phyloP scores from a whole-genome alignment of 2,113 vertebrate species.

The Carettochelys insculpta region DNA sequence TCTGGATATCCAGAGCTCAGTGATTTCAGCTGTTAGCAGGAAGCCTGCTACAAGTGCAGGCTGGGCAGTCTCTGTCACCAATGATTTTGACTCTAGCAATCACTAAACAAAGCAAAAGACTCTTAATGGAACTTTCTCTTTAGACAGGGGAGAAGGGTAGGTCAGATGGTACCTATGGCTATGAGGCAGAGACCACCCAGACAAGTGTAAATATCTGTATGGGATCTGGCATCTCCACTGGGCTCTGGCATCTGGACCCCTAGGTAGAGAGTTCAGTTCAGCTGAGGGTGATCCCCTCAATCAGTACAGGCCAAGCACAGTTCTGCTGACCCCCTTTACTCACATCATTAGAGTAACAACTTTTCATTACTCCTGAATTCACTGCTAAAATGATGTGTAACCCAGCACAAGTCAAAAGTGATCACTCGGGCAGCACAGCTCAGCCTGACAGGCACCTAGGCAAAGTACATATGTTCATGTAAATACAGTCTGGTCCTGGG shows the following conservation, averaged over 20 bases:
- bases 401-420: neutral
- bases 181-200: neutral
- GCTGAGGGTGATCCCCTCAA: neutral
- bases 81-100: neutral
- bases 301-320: neutral
- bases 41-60: neutral
- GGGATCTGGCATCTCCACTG: neutral
- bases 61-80: too few species aligned
- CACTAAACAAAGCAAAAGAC: neutral
- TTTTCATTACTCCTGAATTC: too few species aligned
- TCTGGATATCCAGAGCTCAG: neutral
- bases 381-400: too few species aligned
- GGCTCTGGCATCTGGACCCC: neutral
- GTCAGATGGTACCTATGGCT: neutral
- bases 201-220: neutral
- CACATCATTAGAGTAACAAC: neutral
- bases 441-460: neutral
- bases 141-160: neutral
- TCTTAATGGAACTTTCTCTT: neutral
- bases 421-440: neutral
- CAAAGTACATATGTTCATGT: neutral
- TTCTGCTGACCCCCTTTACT: neutral
- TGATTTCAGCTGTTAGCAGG: neutral
- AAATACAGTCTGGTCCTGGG: neutral
- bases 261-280: neutral